Base-by-base conservation (phyloP, 2,113 vertebrate species). In the Sinocyclocheilus anophthalmus region DNA sequence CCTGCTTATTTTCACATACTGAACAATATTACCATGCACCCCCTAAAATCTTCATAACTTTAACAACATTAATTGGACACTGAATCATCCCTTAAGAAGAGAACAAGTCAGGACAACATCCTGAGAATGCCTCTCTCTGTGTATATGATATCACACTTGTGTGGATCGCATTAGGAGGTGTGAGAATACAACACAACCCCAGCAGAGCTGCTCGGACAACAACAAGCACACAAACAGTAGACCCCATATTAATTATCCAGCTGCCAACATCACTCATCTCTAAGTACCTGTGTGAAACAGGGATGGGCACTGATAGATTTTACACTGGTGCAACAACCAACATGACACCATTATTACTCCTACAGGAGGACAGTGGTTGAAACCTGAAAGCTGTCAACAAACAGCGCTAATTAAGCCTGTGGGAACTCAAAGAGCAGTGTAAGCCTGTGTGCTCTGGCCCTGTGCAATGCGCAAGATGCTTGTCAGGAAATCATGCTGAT, bases 401-500 rank as follows among this genome's bases (percentile, higher is more conserved):
- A 87, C 85, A 83, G 67, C 75, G 85, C 91, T 95, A 94, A 94
- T 94, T 94, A 94, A 94, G 91, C 93, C 92, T 89, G 78, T 86
- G 92, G 92, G 91, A 94, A 89, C 92, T 89, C 88, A 90, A 83
- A 88, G 78, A 85, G 75, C 13, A 70, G n/a, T 48, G 83, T 69
- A 76, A 83, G 10, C 9, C 69, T 89, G 76, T 77, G 57, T 81
- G 45, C 67, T 70, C 75, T 59, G 20, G n/a, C 72, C 78, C 2
- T 33, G 20, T 33, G 26, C 2, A 59, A 69, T 67, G 48, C 57
- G 55, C 84, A 82, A 73, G 10, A 55, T 75, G 72, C 80, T 83
- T 84, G 84, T 91, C 84, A 86, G 84, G 82, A 91, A 91, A 92
- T 86, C 84, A 89, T 73, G 30, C 80, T 75, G 73, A 83, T 77